Percentiles rank a stretch among this genome's conserved stretches.
Evolutionary conservation across 2,797 vertebrate species (phyloP).

Genomic region (Hephaestus fuliginosus): DNA sequence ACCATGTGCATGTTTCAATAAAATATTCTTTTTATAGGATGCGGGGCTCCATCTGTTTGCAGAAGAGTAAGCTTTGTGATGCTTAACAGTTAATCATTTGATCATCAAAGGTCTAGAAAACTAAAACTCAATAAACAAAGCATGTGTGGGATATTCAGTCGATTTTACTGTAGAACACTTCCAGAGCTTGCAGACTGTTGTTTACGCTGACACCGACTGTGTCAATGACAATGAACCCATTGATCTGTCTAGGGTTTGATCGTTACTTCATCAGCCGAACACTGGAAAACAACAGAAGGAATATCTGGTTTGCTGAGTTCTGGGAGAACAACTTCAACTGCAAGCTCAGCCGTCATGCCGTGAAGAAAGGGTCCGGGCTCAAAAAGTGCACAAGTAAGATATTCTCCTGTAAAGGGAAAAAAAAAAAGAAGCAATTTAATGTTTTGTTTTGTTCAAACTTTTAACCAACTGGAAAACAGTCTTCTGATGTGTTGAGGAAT

Average conservation of each 20-base stretch:
- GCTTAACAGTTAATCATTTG: slow-evolving; percentile 3
- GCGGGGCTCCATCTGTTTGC: slow-evolving; percentile 1
- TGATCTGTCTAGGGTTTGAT: slow-evolving; percentile 91
- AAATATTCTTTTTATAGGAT: slow-evolving; percentile 10
- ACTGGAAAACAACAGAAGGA: slow-evolving; percentile 97
- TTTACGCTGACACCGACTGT: slow-evolving; percentile 32
- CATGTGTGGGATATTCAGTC: slow-evolving; percentile 11
- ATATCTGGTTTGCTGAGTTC: slow-evolving; percentile 99
- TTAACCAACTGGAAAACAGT: slow-evolving; percentile 42
- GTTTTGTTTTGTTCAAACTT: slow-evolving; percentile 59
- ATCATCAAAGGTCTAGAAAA: slow-evolving; percentile 37
- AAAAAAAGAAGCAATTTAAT: slow-evolving; percentile 26
- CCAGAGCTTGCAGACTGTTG: slow-evolving; percentile 22
- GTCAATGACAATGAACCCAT: slow-evolving; percentile 55
- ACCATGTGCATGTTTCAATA: slow-evolving; percentile 1
- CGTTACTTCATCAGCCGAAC: slow-evolving; percentile 98
- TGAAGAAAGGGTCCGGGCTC: slow-evolving; percentile 94
- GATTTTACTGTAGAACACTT: slow-evolving; percentile 11
- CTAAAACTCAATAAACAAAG: slow-evolving; percentile 9
- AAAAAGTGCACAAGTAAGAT: slow-evolving; percentile 99
- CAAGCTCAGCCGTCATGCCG: slow-evolving; percentile 95
- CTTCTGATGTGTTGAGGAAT: slow-evolving; percentile 31
- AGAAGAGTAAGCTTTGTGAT: slow-evolving; percentile 9
- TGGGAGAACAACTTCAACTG: slow-evolving; percentile 99
- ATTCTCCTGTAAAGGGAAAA: slow-evolving; percentile 43